Percentiles rank a stretch among this genome's conserved stretches.
Evolutionary conservation across 2,113 vertebrate genomes (phyloP).

Genomic region (Microtus ochrogaster): DNA sequence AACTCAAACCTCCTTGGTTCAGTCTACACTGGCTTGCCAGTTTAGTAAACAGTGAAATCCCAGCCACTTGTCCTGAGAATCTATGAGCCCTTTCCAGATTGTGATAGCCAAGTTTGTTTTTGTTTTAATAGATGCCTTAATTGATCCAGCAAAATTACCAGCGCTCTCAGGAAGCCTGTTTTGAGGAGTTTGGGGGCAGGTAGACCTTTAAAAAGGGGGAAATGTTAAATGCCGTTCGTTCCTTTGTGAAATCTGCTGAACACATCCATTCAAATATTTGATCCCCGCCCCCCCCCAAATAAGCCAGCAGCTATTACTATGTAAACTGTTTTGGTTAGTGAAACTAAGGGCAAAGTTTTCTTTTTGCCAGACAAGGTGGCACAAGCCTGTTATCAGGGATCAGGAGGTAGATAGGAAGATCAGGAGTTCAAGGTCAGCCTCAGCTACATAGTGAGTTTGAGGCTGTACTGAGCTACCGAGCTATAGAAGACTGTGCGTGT

Average conservation of each 20-base stretch:
- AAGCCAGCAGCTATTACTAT: constrained; percentile 22
- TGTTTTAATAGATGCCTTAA: background rate
- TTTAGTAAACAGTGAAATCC: constrained; percentile 10
- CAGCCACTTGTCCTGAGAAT: background rate
- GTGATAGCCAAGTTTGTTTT: constrained; percentile 8
- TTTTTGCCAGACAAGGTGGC: background rate
- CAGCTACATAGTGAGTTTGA: background rate
- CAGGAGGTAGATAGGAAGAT: background rate
- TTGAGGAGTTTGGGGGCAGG: background rate
- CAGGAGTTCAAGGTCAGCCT: background rate
- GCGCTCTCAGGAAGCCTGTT: background rate
- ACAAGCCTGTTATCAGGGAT: background rate
- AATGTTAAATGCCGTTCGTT: background rate
- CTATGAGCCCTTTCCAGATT: background rate
- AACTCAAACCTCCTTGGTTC: background rate
- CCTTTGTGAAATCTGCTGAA: constrained; percentile 40
- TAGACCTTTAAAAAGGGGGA: background rate
- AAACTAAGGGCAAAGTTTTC: constrained; percentile 38
- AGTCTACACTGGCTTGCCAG: background rate
- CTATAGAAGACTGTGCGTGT: background rate
- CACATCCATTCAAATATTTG: constrained; percentile 38
- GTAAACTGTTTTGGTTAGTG: constrained; percentile 58
- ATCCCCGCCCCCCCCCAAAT: background rate
- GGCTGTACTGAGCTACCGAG: background rate
- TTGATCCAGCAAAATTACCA: constrained; percentile 13